Conservation (phyloP, 2,888 invertebrate genomes). For the Phalera bucephala region DNA sequence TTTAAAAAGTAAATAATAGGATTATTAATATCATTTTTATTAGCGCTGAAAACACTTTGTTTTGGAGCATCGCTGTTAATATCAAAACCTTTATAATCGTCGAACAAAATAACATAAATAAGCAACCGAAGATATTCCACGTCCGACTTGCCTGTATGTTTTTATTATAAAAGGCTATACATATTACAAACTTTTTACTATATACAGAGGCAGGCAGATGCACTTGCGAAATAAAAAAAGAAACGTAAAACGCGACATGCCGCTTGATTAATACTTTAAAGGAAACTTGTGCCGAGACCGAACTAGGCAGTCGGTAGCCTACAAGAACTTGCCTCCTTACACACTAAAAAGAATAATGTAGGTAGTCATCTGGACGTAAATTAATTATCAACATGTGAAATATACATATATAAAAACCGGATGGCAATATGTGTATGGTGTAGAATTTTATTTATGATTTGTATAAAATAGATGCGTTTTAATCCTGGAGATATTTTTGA, state of each 20-base stretch:
- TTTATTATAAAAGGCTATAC: conserved; percentile 9
- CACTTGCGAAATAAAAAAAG: conserved; percentile 55
- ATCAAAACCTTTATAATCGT: no score
- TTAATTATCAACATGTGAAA: conserved; percentile 20
- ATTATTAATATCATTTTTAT: no score
- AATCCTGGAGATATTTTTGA: conserved; percentile 26
- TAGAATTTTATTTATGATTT: not conserved
- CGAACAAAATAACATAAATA: no score
- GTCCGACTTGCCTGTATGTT: not conserved
- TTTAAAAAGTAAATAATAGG: no score
- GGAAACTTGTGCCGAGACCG: conserved; percentile 60
- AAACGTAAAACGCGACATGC: conserved; percentile 49
- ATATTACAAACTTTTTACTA: conserved; percentile 21
- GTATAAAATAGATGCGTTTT: conserved; percentile 32
- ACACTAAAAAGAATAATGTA: conserved; percentile 25
- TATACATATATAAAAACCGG: conserved; percentile 16
- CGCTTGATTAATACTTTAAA: conserved; percentile 73
- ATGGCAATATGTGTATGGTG: conserved; percentile 13
- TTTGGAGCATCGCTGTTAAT: no score
- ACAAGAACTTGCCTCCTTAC: conserved; percentile 18
- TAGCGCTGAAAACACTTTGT: no score
- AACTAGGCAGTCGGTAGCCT: conserved; percentile 44
- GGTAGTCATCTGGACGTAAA: conserved; percentile 29
- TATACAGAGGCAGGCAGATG: conserved; percentile 58
- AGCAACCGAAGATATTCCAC: no score